Base-by-base conservation (phyloP, 2,797 vertebrate species). In the Poecilia gillii region DNA sequence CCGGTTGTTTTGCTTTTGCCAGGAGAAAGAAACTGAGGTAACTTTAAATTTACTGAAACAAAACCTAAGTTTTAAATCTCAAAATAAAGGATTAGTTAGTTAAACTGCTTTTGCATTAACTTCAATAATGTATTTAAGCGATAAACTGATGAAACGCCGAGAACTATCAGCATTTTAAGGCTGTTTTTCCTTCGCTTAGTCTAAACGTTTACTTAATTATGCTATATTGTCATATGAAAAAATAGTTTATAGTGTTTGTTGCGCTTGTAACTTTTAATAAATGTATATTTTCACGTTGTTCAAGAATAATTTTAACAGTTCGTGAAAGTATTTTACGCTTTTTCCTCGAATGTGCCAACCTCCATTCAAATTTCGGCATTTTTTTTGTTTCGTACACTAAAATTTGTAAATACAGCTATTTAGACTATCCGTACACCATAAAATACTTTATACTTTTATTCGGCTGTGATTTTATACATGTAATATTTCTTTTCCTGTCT, bases 21-120 rank as follows among this genome's bases (percentile, higher is more conserved):
- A 14, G 6, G 1, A 16, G 16, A 28, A 16, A 36, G 16, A 74
- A 74, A 57, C 31, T 18, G n/a, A 86, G 82, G 92, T 90, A 86
- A 85, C 0, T 6, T 75, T 14, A 14, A 4, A 0, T 53, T 46
- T 86, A 7, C 73, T 13, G 0, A 28, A 25, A 11, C n/a, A 59
- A 72, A 1, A 0, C 16, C 3, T 0, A 0, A 1, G 0, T 53
- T 59, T 3, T 6, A 3, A 4, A 1, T 14, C 9, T 55, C 1
- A 13, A n/a, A 55, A 76, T 14, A 28, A 18, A 12, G 3, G 41
- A 16, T 12, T 12, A 4, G 39, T 25, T 13, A 13, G 41, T 43
- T n/a, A 12, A 43, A 12, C 11, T 43, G 3, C 4, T n/a, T 71
- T 5, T 71, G 4, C 5, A 8, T n/a, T n/a, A 45, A 41, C 36